Base-by-base conservation (phyloP, 1,140 invertebrate species). In the Nasonia longicornis region DNA sequence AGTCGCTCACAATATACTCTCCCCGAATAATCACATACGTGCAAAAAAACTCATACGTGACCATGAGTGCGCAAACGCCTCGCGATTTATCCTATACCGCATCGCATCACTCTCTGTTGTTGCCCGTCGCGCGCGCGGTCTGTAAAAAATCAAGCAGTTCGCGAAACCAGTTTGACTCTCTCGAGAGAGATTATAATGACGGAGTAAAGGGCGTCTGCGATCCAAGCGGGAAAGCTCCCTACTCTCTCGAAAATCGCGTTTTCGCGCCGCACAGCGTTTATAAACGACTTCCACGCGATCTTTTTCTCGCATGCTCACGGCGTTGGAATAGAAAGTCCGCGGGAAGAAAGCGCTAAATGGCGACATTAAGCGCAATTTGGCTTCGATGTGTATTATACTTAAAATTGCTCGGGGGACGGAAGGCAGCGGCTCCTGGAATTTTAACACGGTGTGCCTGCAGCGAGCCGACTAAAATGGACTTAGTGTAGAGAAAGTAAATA, bases 1-100 rank as follows among this genome's bases (percentile, higher is more conserved):
- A 73, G 70, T 71, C 7, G 14, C 72, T 58, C 11, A 52, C 29
- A 42, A 42, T 38, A 42, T 38, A 29, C 58, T 35, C 75, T 20
- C 66, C 66, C 64, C 48, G 77, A 72, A 79, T 35, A 35, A 79
- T 78, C 66, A 66, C 58, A 63, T 83, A 84, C 81, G 10, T 26
- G 82, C 83, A 83, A 86, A 85, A 86, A 86, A 86, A 80, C 84
- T 81, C 38, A 83, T 84, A 85, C 83, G 84, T 84, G 85, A 84
- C 63, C 72, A 66, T 80, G 80, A 70, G 72, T 29, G 35, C 38
- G 38, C 38, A 42, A 42, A 8, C 38, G 38, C 38, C 38, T 42
- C 38, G 10, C 38, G 38, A 42, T 42, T 8, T 42, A 42, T 42
- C 2, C 31, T 35, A 35, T 35, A 35, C 31, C 31, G 31, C 4